Evolutionary conservation across 1,140 invertebrate genomes (phyloP).

Genomic region (Drosophila sulfurigaster): DNA sequence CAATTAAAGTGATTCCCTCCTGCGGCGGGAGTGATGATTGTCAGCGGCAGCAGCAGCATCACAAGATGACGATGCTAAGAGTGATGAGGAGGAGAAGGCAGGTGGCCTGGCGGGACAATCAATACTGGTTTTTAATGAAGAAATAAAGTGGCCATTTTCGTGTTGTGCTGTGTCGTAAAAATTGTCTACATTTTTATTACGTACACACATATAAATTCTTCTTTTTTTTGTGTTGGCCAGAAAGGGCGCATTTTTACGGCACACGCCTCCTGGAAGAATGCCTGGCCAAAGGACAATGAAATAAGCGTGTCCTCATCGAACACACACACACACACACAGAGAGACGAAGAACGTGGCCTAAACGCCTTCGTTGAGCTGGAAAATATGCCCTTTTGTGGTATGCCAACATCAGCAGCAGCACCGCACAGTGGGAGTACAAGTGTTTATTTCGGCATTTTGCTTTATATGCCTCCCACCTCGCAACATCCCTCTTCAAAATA

Average conservation of each 20-base stretch:
- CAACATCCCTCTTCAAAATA: no score
- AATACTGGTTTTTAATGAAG: slow-evolving; percentile 82
- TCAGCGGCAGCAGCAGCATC: background rate
- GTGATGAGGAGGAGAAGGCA: background rate
- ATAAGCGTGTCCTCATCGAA: slow-evolving; percentile 26
- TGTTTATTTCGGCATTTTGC: slow-evolving; percentile 80
- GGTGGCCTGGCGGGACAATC: slow-evolving; percentile 54
- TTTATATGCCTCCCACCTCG: slow-evolving; percentile 26
- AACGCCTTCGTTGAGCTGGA: slow-evolving; percentile 73
- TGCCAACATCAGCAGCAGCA: slow-evolving; percentile 16
- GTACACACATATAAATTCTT: slow-evolving; percentile 14
- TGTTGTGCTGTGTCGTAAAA: slow-evolving; percentile 72
- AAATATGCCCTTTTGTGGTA: slow-evolving; percentile 77
- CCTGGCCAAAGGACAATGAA: slow-evolving; percentile 42
- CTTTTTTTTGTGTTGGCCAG: slow-evolving; percentile 9
- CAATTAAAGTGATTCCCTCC: slow-evolving; percentile 25
- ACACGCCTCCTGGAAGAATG: slow-evolving; percentile 22
- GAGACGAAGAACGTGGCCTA: slow-evolving; percentile 53
- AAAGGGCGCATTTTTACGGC: slow-evolving; percentile 36
- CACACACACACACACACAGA: slow-evolving; percentile 4
- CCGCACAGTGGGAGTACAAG: slow-evolving; percentile 49
- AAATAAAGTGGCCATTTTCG: slow-evolving; percentile 79
- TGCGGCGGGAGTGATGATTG: background rate
- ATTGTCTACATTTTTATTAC: slow-evolving; percentile 83
- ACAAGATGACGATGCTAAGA: background rate